Evolutionary conservation across 1,140 invertebrate genomes (phyloP).

Genomic region (Sinella curviseta): DNA sequence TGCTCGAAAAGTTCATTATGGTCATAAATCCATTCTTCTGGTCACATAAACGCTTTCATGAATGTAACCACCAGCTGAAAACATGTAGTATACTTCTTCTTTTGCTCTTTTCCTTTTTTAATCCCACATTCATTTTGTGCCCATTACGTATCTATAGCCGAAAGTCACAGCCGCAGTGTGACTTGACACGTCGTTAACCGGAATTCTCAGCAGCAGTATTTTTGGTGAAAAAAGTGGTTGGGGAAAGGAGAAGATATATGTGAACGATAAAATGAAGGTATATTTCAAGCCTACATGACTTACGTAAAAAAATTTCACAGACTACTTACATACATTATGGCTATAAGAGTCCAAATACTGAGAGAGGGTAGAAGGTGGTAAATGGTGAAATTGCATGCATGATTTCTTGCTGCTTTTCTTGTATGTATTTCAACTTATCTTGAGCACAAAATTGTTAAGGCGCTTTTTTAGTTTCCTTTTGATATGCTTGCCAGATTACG

Average conservation of each 20-base stretch:
- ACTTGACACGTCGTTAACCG: not conserved
- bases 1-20: too few relatives aligned
- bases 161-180: too few relatives aligned
- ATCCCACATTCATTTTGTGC: too few relatives aligned
- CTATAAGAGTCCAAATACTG: not conserved
- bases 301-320: not conserved
- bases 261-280: not conserved
- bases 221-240: not conserved
- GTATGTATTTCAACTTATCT: too few relatives aligned
- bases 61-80: not conserved
- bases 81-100: not conserved
- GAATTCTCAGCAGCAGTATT: constrained; percentile 9
- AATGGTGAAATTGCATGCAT: too few relatives aligned
- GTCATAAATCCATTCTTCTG: not conserved
- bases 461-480: too few relatives aligned
- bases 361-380: too few relatives aligned
- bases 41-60: not conserved
- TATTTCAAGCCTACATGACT: not conserved
- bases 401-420: too few relatives aligned
- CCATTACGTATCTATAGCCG: too few relatives aligned
- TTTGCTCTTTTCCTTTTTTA: not conserved
- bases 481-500: too few relatives aligned
- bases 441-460: too few relatives aligned
- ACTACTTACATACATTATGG: not conserved
- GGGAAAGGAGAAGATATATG: not conserved